Percentiles rank a stretch among this genome's conserved stretches.
phyloP scores from a whole-genome alignment of 2,113 vertebrate genomes.

The Ammodytes dubius region DNA sequence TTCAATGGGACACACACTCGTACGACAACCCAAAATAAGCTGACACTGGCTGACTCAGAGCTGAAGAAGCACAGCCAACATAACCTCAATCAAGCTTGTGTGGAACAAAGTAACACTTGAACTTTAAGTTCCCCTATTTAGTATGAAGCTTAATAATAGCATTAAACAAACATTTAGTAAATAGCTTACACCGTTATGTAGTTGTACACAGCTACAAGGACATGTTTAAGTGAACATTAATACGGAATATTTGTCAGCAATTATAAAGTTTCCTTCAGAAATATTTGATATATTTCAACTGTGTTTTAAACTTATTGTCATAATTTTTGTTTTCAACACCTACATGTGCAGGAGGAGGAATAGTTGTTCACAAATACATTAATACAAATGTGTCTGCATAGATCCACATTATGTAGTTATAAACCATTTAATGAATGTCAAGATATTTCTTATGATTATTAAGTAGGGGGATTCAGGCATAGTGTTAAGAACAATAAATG shows the following conservation, averaged over 20 bases:
- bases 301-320: background rate
- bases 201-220: background rate
- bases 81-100: conserved; percentile 5
- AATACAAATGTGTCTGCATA: background rate
- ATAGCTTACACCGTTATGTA: background rate
- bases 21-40: conserved; percentile 38
- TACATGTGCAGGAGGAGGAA: background rate
- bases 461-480: background rate
- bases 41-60: conserved; percentile 48
- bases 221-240: background rate
- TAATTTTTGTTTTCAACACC: background rate
- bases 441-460: background rate
- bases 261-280: background rate
- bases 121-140: background rate
- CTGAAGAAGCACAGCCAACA: conserved; percentile 24
- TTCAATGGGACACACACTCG: conserved; percentile 21
- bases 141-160: background rate
- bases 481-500: background rate
- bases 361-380: background rate
- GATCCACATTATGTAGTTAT: background rate
- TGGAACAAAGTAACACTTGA: conserved; percentile 20
- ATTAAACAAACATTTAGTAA: background rate
- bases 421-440: background rate
- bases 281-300: background rate
- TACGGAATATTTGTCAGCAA: background rate